A percentile compares a stretch with the other conserved stretches of the same genome.
These are phyloP conservation scores for Caerostris darwini DNA, from an alignment of 1,140 invertebrate genomes.

Conservation along the genomic window DNA sequence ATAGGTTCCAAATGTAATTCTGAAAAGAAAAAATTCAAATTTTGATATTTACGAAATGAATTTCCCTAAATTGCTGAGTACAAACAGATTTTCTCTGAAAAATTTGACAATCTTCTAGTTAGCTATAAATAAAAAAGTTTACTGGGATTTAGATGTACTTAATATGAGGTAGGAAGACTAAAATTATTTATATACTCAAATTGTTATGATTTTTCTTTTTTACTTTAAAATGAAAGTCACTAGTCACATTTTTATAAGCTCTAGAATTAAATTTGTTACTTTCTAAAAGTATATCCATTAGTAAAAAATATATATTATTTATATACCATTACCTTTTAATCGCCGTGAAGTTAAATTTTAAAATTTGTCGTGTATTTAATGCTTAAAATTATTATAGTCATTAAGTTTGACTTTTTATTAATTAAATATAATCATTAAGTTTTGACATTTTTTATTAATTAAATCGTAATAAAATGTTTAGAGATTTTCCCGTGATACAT, in stretches of 20 bases:
- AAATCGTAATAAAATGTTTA: not conserved
- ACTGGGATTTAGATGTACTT: constrained; percentile 16
- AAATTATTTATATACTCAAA: not conserved
- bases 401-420: too few relatives aligned
- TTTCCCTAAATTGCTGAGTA: constrained; percentile 20
- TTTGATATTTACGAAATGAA: not conserved
- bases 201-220: not conserved
- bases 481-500: not conserved
- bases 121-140: not conserved
- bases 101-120: constrained; percentile 16
- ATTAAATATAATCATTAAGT: constrained; percentile 4
- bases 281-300: not conserved
- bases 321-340: too few relatives aligned
- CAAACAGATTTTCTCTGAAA: not conserved
- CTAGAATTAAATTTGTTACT: not conserved
- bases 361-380: too few relatives aligned
- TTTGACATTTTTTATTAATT: not conserved
- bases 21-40: not conserved
- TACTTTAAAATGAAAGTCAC: not conserved
- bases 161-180: constrained; percentile 22
- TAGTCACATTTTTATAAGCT: constrained; percentile 8
- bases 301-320: too few relatives aligned
- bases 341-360: too few relatives aligned
- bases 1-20: constrained; percentile 2
- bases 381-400: too few relatives aligned